phyloP scores from a whole-genome alignment of 2,888 invertebrate species.

The Sarcophaga rosellei region DNA sequence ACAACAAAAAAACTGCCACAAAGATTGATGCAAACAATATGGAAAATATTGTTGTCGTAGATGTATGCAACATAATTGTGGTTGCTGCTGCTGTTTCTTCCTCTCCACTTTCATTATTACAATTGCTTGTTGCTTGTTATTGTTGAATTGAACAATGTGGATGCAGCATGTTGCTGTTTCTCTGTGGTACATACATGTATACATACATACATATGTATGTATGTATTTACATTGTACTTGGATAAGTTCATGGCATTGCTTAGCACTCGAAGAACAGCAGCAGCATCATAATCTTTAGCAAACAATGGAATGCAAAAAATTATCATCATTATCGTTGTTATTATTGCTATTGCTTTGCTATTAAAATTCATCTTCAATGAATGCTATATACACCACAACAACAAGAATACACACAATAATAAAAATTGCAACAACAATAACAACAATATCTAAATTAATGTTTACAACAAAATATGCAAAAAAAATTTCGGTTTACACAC shows the following conservation, averaged over 20 bases:
- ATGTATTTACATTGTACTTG: not conserved
- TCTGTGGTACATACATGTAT: too few relatives aligned
- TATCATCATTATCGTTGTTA: not conserved
- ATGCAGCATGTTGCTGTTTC: not conserved
- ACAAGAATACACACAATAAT: not conserved
- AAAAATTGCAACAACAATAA: not conserved
- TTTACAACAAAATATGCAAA: constrained; percentile 21
- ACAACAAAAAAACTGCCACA: not conserved
- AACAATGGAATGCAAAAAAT: not conserved
- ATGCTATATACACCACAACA: not conserved
- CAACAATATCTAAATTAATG: not conserved
- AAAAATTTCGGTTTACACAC: constrained; percentile 9
- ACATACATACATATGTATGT: not conserved
- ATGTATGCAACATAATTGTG: constrained; percentile 37
- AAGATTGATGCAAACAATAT: constrained; percentile 53
- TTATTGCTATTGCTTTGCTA: too few relatives aligned
- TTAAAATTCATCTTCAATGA: not conserved
- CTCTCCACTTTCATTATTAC: not conserved
- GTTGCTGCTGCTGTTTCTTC: not conserved
- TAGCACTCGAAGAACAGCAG: not conserved
- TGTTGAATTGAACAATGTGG: not conserved
- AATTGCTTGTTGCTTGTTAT: not conserved
- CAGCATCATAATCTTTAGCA: not conserved
- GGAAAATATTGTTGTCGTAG: constrained; percentile 3
- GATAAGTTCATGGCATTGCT: not conserved